These are phyloP conservation scores for Crocodylus rhombifer DNA, from an alignment of 2,797 vertebrate genomes.

Conservation along the genomic window DNA sequence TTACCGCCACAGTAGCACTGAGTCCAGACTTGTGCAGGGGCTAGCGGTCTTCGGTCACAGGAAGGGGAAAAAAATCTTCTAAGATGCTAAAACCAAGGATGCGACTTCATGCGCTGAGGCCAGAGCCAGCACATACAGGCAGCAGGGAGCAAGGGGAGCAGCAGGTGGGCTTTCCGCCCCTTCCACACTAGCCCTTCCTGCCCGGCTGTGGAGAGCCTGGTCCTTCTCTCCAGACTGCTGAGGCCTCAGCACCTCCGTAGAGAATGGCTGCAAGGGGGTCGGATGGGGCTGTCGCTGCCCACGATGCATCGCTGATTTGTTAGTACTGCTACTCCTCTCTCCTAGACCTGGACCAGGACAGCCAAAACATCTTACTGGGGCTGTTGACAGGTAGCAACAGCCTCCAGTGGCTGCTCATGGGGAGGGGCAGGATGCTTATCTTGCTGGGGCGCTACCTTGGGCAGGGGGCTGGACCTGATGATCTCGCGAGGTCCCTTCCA, in stretches of 20 bases:
- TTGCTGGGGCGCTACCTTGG: too few species aligned
- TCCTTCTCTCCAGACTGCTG: neutral
- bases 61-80: neutral
- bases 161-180: neutral
- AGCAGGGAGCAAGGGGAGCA: neutral
- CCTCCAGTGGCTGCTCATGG: neutral
- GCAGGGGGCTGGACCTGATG: too few species aligned
- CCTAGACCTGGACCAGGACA: neutral
- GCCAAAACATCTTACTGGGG: neutral
- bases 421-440: neutral
- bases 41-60: neutral
- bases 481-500: too few species aligned
- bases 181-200: accelerated
- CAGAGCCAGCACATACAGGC: neutral
- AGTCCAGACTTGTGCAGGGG: neutral
- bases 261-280: neutral
- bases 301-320: neutral
- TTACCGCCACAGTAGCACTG: neutral
- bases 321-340: neutral
- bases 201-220: neutral
- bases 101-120: neutral
- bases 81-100: neutral
- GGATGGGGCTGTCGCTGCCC: neutral
- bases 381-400: neutral
- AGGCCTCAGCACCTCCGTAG: neutral